A percentile compares a stretch with the other conserved stretches of the same genome.
Conservation (phyloP, 2,113 vertebrate species). For the Pelodiscus sinensis region DNA sequence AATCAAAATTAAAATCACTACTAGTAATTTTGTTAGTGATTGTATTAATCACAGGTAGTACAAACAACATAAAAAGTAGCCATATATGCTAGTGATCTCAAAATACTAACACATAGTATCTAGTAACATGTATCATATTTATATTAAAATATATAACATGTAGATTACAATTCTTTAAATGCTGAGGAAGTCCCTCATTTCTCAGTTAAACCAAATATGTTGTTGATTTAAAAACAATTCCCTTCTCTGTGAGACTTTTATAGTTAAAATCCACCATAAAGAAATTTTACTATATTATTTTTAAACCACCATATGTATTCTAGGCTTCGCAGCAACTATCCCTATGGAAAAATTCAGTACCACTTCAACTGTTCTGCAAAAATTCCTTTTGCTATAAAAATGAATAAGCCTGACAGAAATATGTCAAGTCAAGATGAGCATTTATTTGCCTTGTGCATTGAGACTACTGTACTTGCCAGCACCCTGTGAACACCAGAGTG, state of each 20-base stretch:
- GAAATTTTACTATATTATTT: neutral
- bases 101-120: slow-evolving; percentile 4
- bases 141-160: neutral
- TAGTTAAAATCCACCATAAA: neutral
- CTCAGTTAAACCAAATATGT: neutral
- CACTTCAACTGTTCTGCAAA: neutral
- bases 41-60: slow-evolving; percentile 25
- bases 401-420: slow-evolving; percentile 17
- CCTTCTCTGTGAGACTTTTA: neutral
- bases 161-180: slow-evolving; percentile 16
- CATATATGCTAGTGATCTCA: neutral
- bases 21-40: neutral
- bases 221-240: neutral
- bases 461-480: neutral
- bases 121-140: neutral
- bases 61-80: slow-evolving; percentile 11
- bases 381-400: neutral
- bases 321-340: too few relatives aligned
- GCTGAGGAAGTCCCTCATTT: neutral
- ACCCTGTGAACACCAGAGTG: neutral
- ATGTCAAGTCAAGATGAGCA: neutral
- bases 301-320: neutral
- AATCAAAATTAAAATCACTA: neutral
- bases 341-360: neutral
- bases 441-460: slow-evolving; percentile 12